Evolutionary conservation across 2,888 invertebrate genomes (phyloP), one percentile per base, ranked within the genome.

Genomic region (Thereva unica): DNA sequence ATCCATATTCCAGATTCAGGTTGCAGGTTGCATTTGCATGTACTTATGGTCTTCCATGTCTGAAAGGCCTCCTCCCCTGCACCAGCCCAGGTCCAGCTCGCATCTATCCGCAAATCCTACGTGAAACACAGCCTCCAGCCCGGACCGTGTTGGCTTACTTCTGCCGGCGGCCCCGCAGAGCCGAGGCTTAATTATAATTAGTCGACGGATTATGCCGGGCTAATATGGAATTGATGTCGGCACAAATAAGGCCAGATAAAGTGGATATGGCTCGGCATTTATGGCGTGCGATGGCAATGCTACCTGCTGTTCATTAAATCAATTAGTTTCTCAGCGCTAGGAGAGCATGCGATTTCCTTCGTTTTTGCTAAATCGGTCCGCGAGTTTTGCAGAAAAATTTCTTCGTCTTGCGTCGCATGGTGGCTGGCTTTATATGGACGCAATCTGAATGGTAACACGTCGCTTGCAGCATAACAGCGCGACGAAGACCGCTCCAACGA

Each of bases 151-250:
- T 45, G 59, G 59, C 47, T 59, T 59, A 59, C 10, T 38, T 37
- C 23, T 45, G 49, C 45, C 47, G 23, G 23, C 23, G 23, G 23
- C 23, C 23, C 23, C 23, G 23, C 45, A 63, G 52, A 63, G 63
- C 63, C 47, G 38, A 42, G 49, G 68, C 68, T 69, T 69, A 69
- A 69, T 69, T 69, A 69, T 69, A 69, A 69, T 69, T 69, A 69
- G 67, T 69, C 68, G 64, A 45, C 50, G 67, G 68, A 69, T 69
- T 69, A 67, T 56, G 47, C 67, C 44, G 37, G 54, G 64, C 68
- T 66, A 64, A 67, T 69, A 64, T 52, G 67, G 64, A 64, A 69
- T 69, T 55, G 54, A 69, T 69, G 68, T 69, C 68, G 68, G 59
- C 53, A 54, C 68, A 67, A 63, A 63, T 63, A 66, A 66, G 68